Evolutionary conservation across 2,113 vertebrate genomes (phyloP).

Genomic region (Notarius lentiginosus): DNA sequence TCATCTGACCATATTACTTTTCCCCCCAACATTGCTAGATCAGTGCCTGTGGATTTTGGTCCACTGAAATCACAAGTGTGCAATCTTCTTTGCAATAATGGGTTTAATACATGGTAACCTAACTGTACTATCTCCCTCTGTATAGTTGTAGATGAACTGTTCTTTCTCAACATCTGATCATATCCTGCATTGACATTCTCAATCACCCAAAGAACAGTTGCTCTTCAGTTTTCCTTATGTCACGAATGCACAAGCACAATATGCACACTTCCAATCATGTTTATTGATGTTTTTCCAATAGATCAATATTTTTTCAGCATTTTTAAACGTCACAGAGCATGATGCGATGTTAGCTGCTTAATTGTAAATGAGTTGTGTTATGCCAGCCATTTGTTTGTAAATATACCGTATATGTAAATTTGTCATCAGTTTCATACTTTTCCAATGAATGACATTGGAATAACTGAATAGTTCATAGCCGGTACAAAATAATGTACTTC

Average conservation of each 20-base stretch:
- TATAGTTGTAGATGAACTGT: not conserved
- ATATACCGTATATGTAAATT: not conserved
- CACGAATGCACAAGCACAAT: not conserved
- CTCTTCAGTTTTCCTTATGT: not conserved
- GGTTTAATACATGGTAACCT: not conserved
- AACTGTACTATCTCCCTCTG: not conserved
- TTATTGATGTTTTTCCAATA: not conserved
- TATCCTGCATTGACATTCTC: not conserved
- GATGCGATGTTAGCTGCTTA: not conserved
- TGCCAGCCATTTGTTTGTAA: not conserved
- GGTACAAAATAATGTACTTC: not conserved
- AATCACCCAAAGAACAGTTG: not conserved
- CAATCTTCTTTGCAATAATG: not conserved
- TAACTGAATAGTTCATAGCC: not conserved
- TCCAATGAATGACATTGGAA: not conserved
- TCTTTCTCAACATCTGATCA: not conserved
- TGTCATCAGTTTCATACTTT: not conserved
- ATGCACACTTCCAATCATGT: not conserved
- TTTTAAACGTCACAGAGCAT: not conserved
- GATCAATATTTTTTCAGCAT: not conserved
- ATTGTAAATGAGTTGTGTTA: not conserved
- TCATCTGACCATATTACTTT: not conserved
- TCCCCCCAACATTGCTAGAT: not conserved
- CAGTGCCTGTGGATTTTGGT: not conserved
- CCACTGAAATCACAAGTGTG: not conserved